These are phyloP conservation scores for Prinia subflava DNA, from an alignment of 2,113 vertebrate genomes.

Conservation along the genomic window DNA sequence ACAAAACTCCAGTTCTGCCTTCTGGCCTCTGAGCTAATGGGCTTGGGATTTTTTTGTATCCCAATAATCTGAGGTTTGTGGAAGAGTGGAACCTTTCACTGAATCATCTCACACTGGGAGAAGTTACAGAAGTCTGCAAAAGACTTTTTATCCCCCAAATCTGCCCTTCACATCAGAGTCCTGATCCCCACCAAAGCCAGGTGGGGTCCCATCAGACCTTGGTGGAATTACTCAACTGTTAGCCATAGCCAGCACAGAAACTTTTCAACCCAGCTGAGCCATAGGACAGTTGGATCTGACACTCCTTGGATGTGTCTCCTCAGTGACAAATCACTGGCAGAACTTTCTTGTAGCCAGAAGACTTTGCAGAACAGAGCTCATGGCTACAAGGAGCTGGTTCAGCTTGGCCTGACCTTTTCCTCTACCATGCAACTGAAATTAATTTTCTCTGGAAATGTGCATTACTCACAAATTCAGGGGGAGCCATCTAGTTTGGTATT, in stretches of 20 bases:
- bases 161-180: neutral
- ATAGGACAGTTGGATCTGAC: accelerated
- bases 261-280: neutral
- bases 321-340: neutral
- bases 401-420: neutral
- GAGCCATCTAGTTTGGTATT: neutral
- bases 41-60: neutral
- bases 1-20: neutral
- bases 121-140: neutral
- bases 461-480: neutral
- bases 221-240: neutral
- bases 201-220: neutral
- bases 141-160: neutral
- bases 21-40: neutral
- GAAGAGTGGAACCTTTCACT: neutral
- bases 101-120: neutral
- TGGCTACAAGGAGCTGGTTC: neutral
- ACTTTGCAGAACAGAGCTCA: neutral
- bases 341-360: neutral
- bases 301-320: neutral
- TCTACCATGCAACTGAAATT: neutral
- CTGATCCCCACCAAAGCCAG: neutral
- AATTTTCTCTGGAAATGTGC: neutral
- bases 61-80: neutral
- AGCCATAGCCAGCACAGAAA: neutral